These are phyloP conservation scores for Ceratosolen solmsi DNA, from an alignment of 1,140 invertebrate genomes.

Conservation along the genomic window DNA sequence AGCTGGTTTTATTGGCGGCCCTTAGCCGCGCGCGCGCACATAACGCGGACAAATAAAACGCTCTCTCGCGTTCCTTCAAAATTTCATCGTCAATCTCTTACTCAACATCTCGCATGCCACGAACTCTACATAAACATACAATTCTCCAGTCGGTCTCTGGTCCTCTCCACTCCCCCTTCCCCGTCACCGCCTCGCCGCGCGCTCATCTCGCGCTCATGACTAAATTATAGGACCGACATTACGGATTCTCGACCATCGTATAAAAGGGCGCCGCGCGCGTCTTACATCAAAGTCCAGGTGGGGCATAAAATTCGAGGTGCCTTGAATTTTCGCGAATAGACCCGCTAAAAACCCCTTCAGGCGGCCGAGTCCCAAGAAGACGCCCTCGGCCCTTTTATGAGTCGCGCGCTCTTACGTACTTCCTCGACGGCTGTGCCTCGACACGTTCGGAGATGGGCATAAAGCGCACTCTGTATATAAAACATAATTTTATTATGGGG, in stretches of 20 bases:
- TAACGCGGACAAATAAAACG: constrained; percentile 37
- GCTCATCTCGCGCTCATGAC: constrained; percentile 11
- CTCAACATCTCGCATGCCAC: constrained; percentile 44
- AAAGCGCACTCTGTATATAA: constrained; percentile 61
- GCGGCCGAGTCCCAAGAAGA: constrained; percentile 6
- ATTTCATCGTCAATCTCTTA: constrained; percentile 50
- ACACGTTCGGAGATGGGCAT: constrained; percentile 18
- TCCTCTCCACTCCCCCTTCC: no score
- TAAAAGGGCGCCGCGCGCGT: constrained; percentile 3
- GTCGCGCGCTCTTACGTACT: neutral
- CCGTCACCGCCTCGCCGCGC: neutral
- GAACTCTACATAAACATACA: constrained; percentile 40
- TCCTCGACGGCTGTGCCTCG: neutral
- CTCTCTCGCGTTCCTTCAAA: constrained; percentile 38
- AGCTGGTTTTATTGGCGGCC: constrained; percentile 13
- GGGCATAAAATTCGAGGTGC: constrained; percentile 25
- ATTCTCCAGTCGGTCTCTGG: neutral
- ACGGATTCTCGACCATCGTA: constrained; percentile 1
- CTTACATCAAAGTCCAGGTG: constrained; percentile 27
- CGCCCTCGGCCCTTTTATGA: neutral
- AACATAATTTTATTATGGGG: constrained; percentile 67
- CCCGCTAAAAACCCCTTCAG: constrained; percentile 20
- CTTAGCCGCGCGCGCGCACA: neutral
- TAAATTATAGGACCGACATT: constrained; percentile 12
- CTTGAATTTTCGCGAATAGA: constrained; percentile 23